Conservation (phyloP, 1,140 invertebrate genomes). For the Temnothorax nylanderi region DNA sequence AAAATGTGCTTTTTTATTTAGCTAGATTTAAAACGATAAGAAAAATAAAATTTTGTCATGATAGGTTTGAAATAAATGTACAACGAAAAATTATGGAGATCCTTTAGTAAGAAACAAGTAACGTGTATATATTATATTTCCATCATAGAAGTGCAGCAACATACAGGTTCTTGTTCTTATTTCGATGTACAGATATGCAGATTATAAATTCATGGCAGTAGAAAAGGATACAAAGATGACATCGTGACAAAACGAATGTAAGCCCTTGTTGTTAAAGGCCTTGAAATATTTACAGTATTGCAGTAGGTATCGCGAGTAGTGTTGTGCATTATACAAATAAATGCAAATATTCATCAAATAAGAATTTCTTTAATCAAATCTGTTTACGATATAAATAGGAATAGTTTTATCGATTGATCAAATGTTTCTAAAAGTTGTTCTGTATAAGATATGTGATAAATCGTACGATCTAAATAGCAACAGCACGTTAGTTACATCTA, state of each 20-base stretch:
- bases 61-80: conserved; percentile 32
- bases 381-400: not conserved
- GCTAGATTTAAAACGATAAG: not conserved
- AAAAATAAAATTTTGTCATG: not conserved
- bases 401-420: conserved; percentile 7
- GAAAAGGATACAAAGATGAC: conserved; percentile 65
- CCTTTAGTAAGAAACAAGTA: conserved; percentile 61
- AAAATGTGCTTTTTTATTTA: not conserved
- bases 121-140: conserved; percentile 70
- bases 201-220: conserved; percentile 59
- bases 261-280: conserved; percentile 62
- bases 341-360: not conserved
- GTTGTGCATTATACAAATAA: conserved; percentile 41
- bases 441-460: conserved; percentile 25
- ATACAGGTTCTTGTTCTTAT: conserved; percentile 66
- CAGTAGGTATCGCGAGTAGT: conserved; percentile 17
- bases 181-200: conserved; percentile 72
- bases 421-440: not conserved
- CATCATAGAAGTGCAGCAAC: conserved; percentile 68
- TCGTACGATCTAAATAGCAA: not conserved
- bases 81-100: not conserved
- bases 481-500: conserved; percentile 20
- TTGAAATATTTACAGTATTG: conserved; percentile 41
- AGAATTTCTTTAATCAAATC: conserved; percentile 23
- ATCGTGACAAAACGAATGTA: conserved; percentile 39